Base-by-base conservation (phyloP, 2,113 vertebrate species). In the Sinocyclocheilus maitianheensis region DNA sequence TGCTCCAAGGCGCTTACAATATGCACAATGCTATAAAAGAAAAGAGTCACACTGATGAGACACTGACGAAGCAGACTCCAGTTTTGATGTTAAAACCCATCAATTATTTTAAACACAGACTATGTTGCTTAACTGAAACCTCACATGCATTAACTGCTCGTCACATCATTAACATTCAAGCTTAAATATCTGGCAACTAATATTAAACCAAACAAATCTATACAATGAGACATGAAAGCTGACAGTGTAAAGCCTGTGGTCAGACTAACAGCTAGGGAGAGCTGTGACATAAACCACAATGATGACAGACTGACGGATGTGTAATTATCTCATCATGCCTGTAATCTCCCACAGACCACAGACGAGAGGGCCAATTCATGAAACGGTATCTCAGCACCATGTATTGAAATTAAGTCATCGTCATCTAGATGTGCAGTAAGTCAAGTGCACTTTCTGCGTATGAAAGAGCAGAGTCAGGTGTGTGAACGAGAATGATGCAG, bases 1-100 rank as follows among this genome's bases (percentile, higher is more conserved):
- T 96, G 98, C 98, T 97, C 98, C 98, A 97, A 99, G 97, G 96
- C 97, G 98, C 96, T 99, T 99, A 95, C 98, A 99, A 96, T 98
- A 99, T 94, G 97, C 97, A 99, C 98, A 99, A 95, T 96, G 95
- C 98, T 99, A 91, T 7, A 92, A 83, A 88, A 37, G 86, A 83
- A 83, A 77, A 89, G 9, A 89, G 22, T 4, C 84, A 87, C 55
- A 60, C 48, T 26, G 82, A 86, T 85, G 51, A 88, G 22, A 24
- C 20, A 37, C 34, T 51, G 26, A 48, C 37, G 34, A 67, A 8
- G 1, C 43, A 67, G 22, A 40, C 34, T 40, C 16, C 14, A 34
- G 48, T n/a, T 79, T 22, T 46, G 34, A 80, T 62, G 22, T 7
- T 24, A 14, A 80, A 62, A 63, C 30, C 22, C 34, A 46, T 46